Conservation (phyloP, 2,888 invertebrate species). For the Argyra leucocephala region DNA sequence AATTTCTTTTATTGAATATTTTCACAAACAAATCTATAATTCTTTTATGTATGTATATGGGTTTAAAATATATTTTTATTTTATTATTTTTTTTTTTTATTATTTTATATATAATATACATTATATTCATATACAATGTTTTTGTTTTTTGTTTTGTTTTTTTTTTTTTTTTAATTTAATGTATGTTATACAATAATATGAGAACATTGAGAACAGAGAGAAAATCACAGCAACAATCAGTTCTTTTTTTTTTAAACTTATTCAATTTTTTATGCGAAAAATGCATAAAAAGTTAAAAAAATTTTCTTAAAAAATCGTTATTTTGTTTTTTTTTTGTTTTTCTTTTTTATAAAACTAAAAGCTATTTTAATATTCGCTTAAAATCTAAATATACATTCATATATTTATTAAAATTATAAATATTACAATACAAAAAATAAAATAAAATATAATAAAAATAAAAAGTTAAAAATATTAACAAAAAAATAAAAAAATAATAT, state of each 20-base stretch:
- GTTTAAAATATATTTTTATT: too few species aligned
- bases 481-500: not conserved
- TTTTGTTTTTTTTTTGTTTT: slow-evolving; percentile 18
- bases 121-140: not conserved
- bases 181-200: slow-evolving; percentile 12
- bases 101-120: too few species aligned
- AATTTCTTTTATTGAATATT: too few species aligned
- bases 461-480: not conserved
- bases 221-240: slow-evolving; percentile 44
- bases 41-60: too few species aligned
- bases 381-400: slow-evolving; percentile 16
- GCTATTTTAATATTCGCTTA: slow-evolving; percentile 12
- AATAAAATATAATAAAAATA: not conserved
- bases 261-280: slow-evolving; percentile 21
- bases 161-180: slow-evolving; percentile 18
- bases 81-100: too few species aligned
- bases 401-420: slow-evolving; percentile 12
- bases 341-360: slow-evolving; percentile 13
- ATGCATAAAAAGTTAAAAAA: not conserved
- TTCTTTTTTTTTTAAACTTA: slow-evolving; percentile 32
- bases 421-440: slow-evolving; percentile 12
- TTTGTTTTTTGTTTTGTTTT: not conserved
- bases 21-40: too few species aligned
- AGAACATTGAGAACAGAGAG: slow-evolving; percentile 27
- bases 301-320: not conserved